Conservation (phyloP, 2,888 invertebrate genomes). For the Uropetala carovei region DNA sequence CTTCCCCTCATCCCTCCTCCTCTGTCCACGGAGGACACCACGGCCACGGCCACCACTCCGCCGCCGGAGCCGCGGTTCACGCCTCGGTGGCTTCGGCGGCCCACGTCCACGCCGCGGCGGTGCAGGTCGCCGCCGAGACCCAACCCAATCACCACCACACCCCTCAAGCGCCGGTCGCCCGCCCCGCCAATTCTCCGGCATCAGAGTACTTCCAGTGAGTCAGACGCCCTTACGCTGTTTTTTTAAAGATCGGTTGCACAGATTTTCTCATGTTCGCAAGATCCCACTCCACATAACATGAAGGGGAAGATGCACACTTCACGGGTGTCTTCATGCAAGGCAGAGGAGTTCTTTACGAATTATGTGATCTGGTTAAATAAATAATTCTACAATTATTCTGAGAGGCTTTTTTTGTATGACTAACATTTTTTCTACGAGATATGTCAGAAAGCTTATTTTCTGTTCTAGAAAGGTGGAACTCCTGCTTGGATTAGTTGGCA, state of each 20-base stretch:
- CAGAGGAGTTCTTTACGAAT: too few relatives aligned
- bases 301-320: too few relatives aligned
- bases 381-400: too few relatives aligned
- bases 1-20: constrained; percentile 68
- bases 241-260: neutral
- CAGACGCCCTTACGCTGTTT: neutral
- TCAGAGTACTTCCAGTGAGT: constrained; percentile 88
- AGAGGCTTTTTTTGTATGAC: too few relatives aligned
- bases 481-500: too few relatives aligned
- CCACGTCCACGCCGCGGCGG: constrained; percentile 66
- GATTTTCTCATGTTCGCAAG: too few relatives aligned
- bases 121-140: constrained; percentile 67
- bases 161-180: constrained; percentile 65
- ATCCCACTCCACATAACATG: too few relatives aligned
- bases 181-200: constrained; percentile 81
- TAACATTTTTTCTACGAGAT: too few relatives aligned
- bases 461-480: too few relatives aligned
- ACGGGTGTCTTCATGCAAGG: too few relatives aligned
- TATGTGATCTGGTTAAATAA: too few relatives aligned
- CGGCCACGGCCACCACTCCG: constrained; percentile 54
- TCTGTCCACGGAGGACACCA: constrained; percentile 65
- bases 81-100: constrained; percentile 67
- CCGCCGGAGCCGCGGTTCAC: constrained; percentile 73
- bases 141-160: constrained; percentile 45
- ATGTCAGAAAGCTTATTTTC: too few relatives aligned